Evolutionary conservation across 2,888 invertebrate genomes (phyloP).

Genomic region (Serrognathus titanus): DNA sequence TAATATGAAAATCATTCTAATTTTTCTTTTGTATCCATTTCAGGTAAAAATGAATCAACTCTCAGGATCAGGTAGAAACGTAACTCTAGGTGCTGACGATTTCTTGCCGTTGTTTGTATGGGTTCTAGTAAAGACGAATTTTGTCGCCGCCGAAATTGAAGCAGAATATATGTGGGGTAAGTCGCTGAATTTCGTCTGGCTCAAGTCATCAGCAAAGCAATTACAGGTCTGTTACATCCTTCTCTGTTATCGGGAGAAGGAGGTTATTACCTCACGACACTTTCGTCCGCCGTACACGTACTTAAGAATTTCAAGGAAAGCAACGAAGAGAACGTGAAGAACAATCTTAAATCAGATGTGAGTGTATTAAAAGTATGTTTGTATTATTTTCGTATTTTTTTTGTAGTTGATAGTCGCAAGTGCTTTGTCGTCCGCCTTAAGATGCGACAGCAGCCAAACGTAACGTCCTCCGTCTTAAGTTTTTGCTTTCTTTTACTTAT

Average conservation of each 20-base stretch:
- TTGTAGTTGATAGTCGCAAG: background rate
- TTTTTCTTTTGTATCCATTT: conserved; percentile 14
- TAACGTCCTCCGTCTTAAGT: no score
- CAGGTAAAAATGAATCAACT: conserved; percentile 63
- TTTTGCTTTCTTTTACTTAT: background rate
- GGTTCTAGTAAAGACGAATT: conserved; percentile 84
- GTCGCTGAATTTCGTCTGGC: conserved; percentile 25
- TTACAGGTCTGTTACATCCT: conserved; percentile 72
- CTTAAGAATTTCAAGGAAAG: conserved; percentile 62
- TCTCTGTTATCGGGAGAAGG: conserved; percentile 89
- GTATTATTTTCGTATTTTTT: conserved; percentile 5
- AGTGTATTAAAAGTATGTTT: conserved; percentile 27
- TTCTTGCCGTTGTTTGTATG: conserved; percentile 89
- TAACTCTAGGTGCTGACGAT: conserved; percentile 77
- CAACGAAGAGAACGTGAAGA: conserved; percentile 41
- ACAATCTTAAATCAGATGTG: conserved; percentile 46
- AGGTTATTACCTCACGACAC: conserved; percentile 89
- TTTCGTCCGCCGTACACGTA: conserved; percentile 89
- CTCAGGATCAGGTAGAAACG: conserved; percentile 51
- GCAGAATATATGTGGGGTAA: conserved; percentile 91
- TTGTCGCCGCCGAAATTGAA: conserved; percentile 91
- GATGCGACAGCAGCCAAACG: no score
- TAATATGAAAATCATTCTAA: no score
- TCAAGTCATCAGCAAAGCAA: background rate
- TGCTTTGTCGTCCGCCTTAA: no score